Base-by-base conservation (phyloP, 2,888 invertebrate genomes). In the Agapostemon virescens region DNA sequence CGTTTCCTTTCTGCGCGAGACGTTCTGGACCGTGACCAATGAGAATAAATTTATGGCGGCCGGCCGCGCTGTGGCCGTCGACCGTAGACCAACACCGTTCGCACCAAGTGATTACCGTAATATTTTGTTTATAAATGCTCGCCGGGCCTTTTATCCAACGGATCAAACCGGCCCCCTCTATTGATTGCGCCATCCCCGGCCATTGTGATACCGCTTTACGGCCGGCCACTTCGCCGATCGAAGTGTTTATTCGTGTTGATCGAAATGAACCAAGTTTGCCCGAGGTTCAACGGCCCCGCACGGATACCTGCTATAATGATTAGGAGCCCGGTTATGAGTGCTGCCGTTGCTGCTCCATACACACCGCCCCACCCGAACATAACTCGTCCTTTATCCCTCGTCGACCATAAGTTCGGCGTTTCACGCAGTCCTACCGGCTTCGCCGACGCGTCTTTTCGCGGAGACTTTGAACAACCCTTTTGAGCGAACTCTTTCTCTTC, bases 21-120 rank as follows among this genome's bases (percentile, higher is more conserved):
- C 81, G 74, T 82, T 86, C 78, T 84, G 85, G 81, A 82, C 84
- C 83, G 83, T 85, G 82, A 87, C 85, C 80, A 84, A 87, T 88
- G 83, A 75, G 77, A 75, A 88, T 85, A 85, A 82, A 86, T 87
- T 85, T 86, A 83, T 79, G 75, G 63, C 55, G 79, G 70, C 67
- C 68, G 70, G 69, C 45, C 61, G 58, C 52, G 20, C 30, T 11
- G 20, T 40, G 20, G 66, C 66, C 66, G 66, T 26, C 40, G 26
- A n/a, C 42, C 66, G 40, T 26, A 68, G 40, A 70, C 49, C 66
- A 70, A 52, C 79, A 67, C 72, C 81, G 77, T 74, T 67, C 81
- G 69, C 71, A 52, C 81, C 76, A 63, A 82, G 68, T 66, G 82
- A 83, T 82, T 74, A 77, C 81, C 61, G 82, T 77, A 81, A 83